Percentiles rank a stretch among this genome's conserved stretches.
These are phyloP conservation scores for Hirtodrosophila cameraria DNA, from an alignment of 2,888 invertebrate species.

Conservation along the genomic window DNA sequence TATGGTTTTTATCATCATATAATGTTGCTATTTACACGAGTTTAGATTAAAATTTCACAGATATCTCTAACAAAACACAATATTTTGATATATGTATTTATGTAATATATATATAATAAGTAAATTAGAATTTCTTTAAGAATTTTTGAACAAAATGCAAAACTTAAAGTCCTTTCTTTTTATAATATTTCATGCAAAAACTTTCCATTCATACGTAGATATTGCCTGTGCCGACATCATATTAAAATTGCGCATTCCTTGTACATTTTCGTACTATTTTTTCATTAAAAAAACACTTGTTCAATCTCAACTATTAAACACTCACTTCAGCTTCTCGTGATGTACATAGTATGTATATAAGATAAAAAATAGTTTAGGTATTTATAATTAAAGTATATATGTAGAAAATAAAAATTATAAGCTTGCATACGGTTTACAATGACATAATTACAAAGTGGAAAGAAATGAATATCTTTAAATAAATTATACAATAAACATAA, in stretches of 20 bases:
- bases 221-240: constrained; percentile 28
- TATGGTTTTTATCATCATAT: constrained; percentile 56
- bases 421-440: constrained; percentile 39
- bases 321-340: constrained; percentile 31
- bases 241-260: constrained; percentile 30
- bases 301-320: constrained; percentile 19
- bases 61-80: constrained; percentile 71
- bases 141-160: constrained; percentile 54
- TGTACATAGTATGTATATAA: constrained; percentile 34
- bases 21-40: constrained; percentile 72
- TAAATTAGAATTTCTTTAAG: constrained; percentile 45
- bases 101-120: constrained; percentile 43
- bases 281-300: constrained; percentile 19
- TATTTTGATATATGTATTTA: constrained; percentile 39
- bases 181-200: constrained; percentile 31
- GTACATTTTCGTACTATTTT: constrained; percentile 7
- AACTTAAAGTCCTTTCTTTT: constrained; percentile 36
- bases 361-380: constrained; percentile 39
- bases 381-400: constrained; percentile 34
- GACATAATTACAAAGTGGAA: constrained; percentile 68
- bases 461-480: constrained; percentile 55
- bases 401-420: constrained; percentile 41
- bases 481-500: constrained; percentile 76
- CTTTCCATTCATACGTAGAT: constrained; percentile 21
- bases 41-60: constrained; percentile 67